Evolutionary conservation across 2,797 vertebrate genomes (phyloP), one percentile per base, ranked within the genome.

Genomic region (Poeciliopsis turneri): DNA sequence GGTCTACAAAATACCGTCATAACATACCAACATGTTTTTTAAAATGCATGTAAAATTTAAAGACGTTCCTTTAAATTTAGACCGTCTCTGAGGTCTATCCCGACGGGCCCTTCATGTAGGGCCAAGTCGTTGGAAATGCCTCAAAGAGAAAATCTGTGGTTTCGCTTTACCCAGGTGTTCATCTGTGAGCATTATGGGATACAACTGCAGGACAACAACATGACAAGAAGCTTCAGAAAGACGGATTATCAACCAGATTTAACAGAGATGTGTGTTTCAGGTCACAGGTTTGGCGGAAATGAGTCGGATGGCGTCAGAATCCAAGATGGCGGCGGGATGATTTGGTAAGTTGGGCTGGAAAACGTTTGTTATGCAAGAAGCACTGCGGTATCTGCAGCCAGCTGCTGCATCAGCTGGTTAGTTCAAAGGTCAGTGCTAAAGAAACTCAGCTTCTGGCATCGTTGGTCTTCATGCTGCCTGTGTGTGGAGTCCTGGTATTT

Each of bases 371-470:
- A 16, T 45, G 41, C 41, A 70, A 16, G 2, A 43, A 49, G 93
- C 93, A 93, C 94, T 96, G 95, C 81, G 96, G 97, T 97, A 96
- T 97, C 97, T 98, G 96, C 96, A 96, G 84, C 89, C 96, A 95
- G 94, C 87, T 94, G 95, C 7, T 87, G 10, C 76, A 73, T 92
- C 94, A 92, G 93, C 77, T 96, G 96, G 84, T 80, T 61, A 96
- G 97, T 96, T 98, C 96, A 96, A 84, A 95, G 93, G 82, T 5
- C 94, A 94, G 96, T 97, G 97, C 97, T 0, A 97, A 75, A 97
- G 12, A 1, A 97, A 92, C 3, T 96, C 95, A 90, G 90, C 76
- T n/a, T 89, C 57, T 93, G 93, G 97, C 95, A 94, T 97, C 90
- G 95, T 96, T 97, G 96, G 96, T 95, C 94, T 94, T 74, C 87